Conservation (phyloP, 2,888 invertebrate species). For the Nomada lathburiana region DNA sequence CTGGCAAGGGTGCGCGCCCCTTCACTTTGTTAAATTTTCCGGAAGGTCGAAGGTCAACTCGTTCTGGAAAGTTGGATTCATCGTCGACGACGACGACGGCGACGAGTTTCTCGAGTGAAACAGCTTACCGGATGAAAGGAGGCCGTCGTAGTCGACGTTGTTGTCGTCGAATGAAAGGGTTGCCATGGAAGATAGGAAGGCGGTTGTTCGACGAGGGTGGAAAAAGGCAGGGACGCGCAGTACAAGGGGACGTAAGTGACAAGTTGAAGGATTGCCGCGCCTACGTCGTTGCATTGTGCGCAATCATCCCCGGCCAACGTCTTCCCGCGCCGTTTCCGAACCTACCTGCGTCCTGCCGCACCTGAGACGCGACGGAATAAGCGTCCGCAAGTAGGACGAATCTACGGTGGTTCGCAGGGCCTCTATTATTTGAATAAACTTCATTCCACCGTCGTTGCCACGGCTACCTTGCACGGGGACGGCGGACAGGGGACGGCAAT, state of each 20-base stretch:
- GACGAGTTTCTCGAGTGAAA: conserved; percentile 68
- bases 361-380: conserved; percentile 10
- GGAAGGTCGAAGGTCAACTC: conserved; percentile 68
- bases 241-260: conserved; percentile 79
- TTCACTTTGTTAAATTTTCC: conserved; percentile 50
- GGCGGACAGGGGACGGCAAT: not conserved
- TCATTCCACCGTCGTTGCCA: not conserved
- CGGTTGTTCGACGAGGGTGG: conserved; percentile 31
- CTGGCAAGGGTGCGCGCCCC: conserved; percentile 21
- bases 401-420: not conserved
- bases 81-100: conserved; percentile 35
- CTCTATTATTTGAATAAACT: too few relatives aligned
- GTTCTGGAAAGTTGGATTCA: conserved; percentile 45
- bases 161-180: conserved; percentile 75
- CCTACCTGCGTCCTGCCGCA: conserved; percentile 10
- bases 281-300: conserved; percentile 77
- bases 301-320: conserved; percentile 71
- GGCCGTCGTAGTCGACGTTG: conserved; percentile 51
- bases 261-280: conserved; percentile 82
- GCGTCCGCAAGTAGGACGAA: not conserved
- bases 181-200: conserved; percentile 59
- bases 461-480: not conserved
- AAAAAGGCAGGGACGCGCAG: conserved; percentile 43
- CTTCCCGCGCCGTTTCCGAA: conserved; percentile 48
- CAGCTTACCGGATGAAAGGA: conserved; percentile 75